phyloP scores from a whole-genome alignment of 2,797 vertebrate genomes.

The Centropyge bicolor region DNA sequence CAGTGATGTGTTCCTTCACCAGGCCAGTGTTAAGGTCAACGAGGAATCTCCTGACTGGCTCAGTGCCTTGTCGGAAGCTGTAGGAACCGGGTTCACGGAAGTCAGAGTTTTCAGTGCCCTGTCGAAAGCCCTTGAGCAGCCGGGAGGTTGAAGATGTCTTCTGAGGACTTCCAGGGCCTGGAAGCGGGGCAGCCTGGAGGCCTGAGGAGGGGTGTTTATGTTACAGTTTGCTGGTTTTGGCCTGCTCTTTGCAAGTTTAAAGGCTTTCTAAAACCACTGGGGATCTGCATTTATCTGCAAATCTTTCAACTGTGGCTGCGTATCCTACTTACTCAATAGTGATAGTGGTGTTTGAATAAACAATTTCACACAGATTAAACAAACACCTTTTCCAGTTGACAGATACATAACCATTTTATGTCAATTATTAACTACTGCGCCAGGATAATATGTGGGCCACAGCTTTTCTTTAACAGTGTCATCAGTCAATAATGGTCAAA shows the following conservation, averaged over 20 bases:
- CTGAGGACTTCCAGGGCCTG: slow-evolving; percentile 30
- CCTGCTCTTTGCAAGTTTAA: too few relatives aligned
- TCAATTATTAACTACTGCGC: slow-evolving; percentile 59
- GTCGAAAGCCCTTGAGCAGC: slow-evolving; percentile 31
- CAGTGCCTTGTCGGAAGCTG: slow-evolving; percentile 56
- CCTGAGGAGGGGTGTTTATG: slow-evolving; percentile 60
- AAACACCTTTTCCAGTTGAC: slow-evolving; percentile 1
- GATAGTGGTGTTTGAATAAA: background rate
- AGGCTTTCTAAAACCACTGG: too few relatives aligned
- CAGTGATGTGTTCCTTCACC: slow-evolving; percentile 64
- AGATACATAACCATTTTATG: slow-evolving; percentile 11
- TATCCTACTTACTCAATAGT: background rate
- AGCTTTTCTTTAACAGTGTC: slow-evolving; percentile 6
- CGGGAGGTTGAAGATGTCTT: slow-evolving; percentile 13
- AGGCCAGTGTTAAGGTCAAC: slow-evolving; percentile 68
- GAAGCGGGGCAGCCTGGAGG: slow-evolving; percentile 73
- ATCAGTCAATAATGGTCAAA: slow-evolving; percentile 52
- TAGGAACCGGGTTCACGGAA: background rate
- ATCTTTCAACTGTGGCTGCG: background rate
- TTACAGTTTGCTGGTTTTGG: background rate
- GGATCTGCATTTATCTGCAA: too few relatives aligned
- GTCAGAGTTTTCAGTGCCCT: background rate
- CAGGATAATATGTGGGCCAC: slow-evolving; percentile 17
- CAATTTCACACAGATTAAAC: background rate
- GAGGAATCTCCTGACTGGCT: slow-evolving; percentile 71